Evolutionary conservation across 2,888 invertebrate species (phyloP).

Genomic region (Sesamia inferens): DNA sequence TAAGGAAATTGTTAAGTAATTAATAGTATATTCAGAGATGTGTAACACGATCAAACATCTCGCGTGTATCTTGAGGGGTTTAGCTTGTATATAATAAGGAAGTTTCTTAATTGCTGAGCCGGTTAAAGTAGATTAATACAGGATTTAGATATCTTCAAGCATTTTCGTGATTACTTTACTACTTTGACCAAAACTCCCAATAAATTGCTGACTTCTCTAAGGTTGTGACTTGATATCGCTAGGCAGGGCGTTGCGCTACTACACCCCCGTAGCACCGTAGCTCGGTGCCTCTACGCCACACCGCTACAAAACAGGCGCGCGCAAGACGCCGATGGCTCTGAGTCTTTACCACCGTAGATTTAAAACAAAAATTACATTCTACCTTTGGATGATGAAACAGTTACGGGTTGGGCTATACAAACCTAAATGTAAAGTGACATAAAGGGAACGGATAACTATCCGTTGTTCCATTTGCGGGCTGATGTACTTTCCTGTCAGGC

Average conservation of each 20-base stretch:
- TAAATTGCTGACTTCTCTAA: neutral
- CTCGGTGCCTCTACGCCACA: neutral
- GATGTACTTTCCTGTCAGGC: neutral
- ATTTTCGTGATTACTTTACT: neutral
- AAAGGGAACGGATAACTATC: neutral
- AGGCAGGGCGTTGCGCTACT: neutral
- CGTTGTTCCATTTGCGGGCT: neutral
- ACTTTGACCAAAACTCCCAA: neutral
- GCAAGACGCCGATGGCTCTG: neutral
- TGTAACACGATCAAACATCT: slow-evolving; percentile 40
- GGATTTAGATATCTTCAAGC: neutral
- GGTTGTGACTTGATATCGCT: too few relatives aligned
- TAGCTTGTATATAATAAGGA: slow-evolving; percentile 22
- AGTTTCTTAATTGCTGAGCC: slow-evolving; percentile 28
- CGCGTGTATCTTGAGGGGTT: slow-evolving; percentile 44
- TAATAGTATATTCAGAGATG: slow-evolving; percentile 40
- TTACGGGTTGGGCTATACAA: neutral
- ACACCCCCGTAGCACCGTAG: neutral
- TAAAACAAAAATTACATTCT: neutral
- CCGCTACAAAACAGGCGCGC: neutral
- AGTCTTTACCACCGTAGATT: neutral
- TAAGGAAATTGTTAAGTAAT: slow-evolving; percentile 51
- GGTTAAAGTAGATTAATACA: slow-evolving; percentile 9
- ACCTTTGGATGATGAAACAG: too few relatives aligned
- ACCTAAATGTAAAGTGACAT: neutral